These are phyloP conservation scores for Pycnonotus jocosus DNA, from an alignment of 2,113 vertebrate species.

Conservation along the genomic window DNA sequence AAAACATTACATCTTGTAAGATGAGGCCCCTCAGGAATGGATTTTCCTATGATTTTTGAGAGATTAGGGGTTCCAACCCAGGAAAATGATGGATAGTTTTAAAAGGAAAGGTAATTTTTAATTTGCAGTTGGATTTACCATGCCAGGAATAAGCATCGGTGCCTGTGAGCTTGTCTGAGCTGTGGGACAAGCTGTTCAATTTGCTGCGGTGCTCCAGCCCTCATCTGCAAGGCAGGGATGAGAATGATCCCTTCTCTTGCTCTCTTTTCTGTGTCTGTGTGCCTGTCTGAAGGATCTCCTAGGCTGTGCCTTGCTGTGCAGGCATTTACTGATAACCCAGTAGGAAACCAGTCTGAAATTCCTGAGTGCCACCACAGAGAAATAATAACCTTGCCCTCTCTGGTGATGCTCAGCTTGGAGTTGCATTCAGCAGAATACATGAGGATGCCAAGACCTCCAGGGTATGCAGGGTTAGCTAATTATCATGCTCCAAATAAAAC, in stretches of 20 bases:
- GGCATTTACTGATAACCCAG: neutral
- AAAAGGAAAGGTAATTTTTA: neutral
- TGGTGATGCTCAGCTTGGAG: neutral
- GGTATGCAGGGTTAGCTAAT: neutral
- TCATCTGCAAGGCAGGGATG: neutral
- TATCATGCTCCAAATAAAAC: slow-evolving; percentile 14
- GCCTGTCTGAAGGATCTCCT: neutral
- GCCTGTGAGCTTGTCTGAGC: neutral
- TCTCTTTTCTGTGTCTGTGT: neutral
- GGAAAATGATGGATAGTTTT: neutral
- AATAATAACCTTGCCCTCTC: neutral
- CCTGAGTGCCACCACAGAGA: neutral
- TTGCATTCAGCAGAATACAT: neutral
- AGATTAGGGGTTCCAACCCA: neutral
- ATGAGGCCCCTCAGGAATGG: neutral
- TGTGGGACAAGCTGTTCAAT: neutral
- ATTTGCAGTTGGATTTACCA: neutral
- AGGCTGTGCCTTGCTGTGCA: neutral
- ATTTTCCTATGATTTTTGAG: neutral
- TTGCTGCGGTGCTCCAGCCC: neutral
- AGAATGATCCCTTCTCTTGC: neutral
- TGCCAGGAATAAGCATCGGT: neutral
- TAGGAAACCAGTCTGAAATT: neutral
- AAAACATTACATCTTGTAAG: neutral
- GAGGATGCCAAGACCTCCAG: neutral